Conservation (phyloP, 1,140 invertebrate genomes). For the Augochlora pura region DNA sequence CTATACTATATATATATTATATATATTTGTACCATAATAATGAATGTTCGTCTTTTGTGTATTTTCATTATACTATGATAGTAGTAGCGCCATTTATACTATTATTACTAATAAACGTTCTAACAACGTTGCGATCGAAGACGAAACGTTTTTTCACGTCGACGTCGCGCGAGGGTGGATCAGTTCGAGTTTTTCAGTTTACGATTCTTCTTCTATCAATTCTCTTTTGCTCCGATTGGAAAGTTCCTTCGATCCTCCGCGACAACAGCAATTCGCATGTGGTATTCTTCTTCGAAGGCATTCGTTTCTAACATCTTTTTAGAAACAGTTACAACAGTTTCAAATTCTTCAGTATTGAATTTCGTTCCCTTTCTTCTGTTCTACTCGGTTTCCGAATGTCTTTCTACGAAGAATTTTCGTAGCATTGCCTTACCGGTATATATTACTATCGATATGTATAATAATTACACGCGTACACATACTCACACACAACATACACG, state of each 20-base stretch:
- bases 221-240: not conserved
- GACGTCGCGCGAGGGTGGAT: not conserved
- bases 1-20: slow-evolving; percentile 31
- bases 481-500: not conserved
- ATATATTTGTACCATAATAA: slow-evolving; percentile 44
- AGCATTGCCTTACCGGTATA: slow-evolving; percentile 54
- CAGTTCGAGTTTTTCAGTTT: too few species aligned
- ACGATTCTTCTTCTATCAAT: not conserved
- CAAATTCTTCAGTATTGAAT: not conserved
- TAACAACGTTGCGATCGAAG: slow-evolving; percentile 28
- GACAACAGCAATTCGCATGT: not conserved
- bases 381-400: not conserved
- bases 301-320: not conserved
- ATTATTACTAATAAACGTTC: slow-evolving; percentile 45
- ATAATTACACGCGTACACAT: slow-evolving; percentile 31
- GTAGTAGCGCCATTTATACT: slow-evolving; percentile 45
- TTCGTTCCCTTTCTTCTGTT: not conserved
- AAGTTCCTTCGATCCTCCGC: not conserved
- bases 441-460: slow-evolving; percentile 48
- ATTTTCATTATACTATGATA: slow-evolving; percentile 58
- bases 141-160: slow-evolving; percentile 11
- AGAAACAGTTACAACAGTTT: not conserved
- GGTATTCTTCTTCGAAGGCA: not conserved
- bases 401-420: slow-evolving; percentile 44
- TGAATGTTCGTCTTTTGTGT: slow-evolving; percentile 57